Base-by-base conservation (phyloP, 2,888 invertebrate genomes). In the Trichacis sp. region DNA sequence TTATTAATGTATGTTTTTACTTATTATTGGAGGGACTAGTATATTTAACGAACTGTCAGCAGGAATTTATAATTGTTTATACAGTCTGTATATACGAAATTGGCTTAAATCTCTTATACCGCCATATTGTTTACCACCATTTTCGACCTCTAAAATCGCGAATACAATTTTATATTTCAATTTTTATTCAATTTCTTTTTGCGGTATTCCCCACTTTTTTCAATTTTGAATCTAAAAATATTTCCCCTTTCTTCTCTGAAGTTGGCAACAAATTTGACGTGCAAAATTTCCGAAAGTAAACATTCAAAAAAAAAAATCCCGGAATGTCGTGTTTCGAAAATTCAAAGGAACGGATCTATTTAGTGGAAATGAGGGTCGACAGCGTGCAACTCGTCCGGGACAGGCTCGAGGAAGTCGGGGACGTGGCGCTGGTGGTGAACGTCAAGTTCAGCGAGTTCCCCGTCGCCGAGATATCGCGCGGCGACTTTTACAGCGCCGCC, bases 261-360 rank as follows among this genome's bases (percentile, higher is more conserved):
- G 36, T 36, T 36, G n/a, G n/a, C 14, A 6, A 3, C 36, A 11
- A 36, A 36, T 36, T 12, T 4, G 24, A 24, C 29, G 29, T 29
- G 29, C 4, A 29, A 29, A 29, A 9, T 29, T 29, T 9, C 29
- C 29, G 9, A 29, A 29, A 29, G 9, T 29, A 29, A 6, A 29
- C 29, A 29, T 29, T 29, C 4, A 36, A 36, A 11, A 36, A 36
- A 36, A 5, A 36, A 36, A 36, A 36, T 2, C n/a, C 9, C 6
- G 12, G 36, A 12, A 82, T 83, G 83, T 77, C 82, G 50, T 82
- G 82, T 64, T 82, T 82, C 71, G 80, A 80, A 45, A 78, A 77
- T 43, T 40, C 57, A 40, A 74, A 82, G 18, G 79, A 79, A 40
- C 76, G 73, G 64, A 75, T 83, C 33, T 83, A 81, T 61, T 74